Percentiles rank a stretch among this genome's conserved stretches.
phyloP scores from a whole-genome alignment of 2,888 invertebrate species.

The Harpalus rufipes region DNA sequence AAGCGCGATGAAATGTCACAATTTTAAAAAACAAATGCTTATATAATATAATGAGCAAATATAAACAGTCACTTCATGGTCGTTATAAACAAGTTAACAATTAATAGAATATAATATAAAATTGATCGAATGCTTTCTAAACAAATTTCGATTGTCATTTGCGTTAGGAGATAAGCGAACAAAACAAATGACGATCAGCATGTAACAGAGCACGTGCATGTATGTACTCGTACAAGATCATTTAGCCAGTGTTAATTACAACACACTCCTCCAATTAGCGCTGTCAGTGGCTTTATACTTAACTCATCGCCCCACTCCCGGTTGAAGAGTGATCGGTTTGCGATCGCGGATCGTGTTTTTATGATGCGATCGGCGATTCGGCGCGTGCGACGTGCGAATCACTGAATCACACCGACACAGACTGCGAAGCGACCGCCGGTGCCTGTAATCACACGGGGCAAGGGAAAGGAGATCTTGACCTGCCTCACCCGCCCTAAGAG shows the following conservation, averaged over 20 bases:
- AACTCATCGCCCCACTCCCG: background rate
- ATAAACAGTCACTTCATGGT: too few species aligned
- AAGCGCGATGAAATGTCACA: too few species aligned
- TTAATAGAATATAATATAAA: too few species aligned
- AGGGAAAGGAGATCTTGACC: slow-evolving; percentile 25
- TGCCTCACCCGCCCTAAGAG: slow-evolving; percentile 32
- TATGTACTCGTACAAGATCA: background rate
- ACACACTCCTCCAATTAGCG: background rate
- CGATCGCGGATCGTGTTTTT: slow-evolving; percentile 45
- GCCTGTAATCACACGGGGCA: background rate
- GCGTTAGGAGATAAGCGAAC: too few species aligned
- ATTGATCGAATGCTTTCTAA: too few species aligned
- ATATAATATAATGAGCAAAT: too few species aligned
- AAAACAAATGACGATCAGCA: too few species aligned
- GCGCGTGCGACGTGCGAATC: slow-evolving; percentile 28
- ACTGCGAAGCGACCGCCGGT: background rate
- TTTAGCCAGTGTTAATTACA: background rate
- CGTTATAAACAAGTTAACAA: too few species aligned
- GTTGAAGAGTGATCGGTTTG: background rate
- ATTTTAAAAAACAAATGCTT: too few species aligned
- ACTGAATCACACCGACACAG: background rate
- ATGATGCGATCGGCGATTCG: slow-evolving; percentile 41
- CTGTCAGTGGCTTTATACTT: background rate
- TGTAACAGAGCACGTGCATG: background rate
- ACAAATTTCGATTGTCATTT: too few species aligned